Conservation (phyloP, 2,113 vertebrate species). For the Oncorhynchus masou region DNA sequence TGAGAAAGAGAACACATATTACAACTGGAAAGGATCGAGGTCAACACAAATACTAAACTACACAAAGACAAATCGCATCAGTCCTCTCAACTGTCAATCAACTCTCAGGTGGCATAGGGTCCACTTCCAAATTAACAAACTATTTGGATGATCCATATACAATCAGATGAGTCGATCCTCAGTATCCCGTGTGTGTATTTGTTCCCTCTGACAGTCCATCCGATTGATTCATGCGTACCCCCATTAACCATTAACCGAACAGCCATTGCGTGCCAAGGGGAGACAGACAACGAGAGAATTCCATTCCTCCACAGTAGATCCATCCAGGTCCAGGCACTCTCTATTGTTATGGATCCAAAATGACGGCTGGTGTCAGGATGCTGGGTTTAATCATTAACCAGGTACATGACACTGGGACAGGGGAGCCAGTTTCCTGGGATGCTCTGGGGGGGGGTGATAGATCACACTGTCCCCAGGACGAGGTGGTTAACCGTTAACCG, state of each 20-base stretch:
- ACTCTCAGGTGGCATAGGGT: conserved; percentile 57
- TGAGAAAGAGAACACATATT: not conserved
- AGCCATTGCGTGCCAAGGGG: conserved; percentile 10
- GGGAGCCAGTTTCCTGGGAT: conserved; percentile 6
- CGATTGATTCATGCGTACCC: conserved; percentile 62
- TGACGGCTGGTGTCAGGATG: conserved; percentile 62
- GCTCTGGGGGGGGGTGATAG: conserved; percentile 33
- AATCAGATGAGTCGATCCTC: conserved; percentile 52
- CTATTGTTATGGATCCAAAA: conserved; percentile 59
- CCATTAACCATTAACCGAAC: conserved; percentile 66
- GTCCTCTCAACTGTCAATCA: conserved; percentile 67
- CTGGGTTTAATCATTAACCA: conserved; percentile 72
- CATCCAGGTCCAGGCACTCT: conserved; percentile 50
- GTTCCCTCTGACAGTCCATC: conserved; percentile 47
- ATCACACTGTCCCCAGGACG: conserved; percentile 38
- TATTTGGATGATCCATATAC: conserved; percentile 50
- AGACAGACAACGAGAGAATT: conserved; percentile 41
- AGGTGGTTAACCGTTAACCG: conserved; percentile 64
- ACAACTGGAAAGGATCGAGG: not conserved
- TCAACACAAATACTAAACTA: not conserved
- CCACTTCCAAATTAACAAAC: conserved; percentile 72
- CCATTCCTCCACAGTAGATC: conserved; percentile 38
- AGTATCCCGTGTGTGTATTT: conserved; percentile 50
- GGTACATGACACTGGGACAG: conserved; percentile 30
- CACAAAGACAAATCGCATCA: conserved; percentile 29